Evolutionary conservation across 2,888 invertebrate genomes (phyloP).

Genomic region (Epinotia nisella): DNA sequence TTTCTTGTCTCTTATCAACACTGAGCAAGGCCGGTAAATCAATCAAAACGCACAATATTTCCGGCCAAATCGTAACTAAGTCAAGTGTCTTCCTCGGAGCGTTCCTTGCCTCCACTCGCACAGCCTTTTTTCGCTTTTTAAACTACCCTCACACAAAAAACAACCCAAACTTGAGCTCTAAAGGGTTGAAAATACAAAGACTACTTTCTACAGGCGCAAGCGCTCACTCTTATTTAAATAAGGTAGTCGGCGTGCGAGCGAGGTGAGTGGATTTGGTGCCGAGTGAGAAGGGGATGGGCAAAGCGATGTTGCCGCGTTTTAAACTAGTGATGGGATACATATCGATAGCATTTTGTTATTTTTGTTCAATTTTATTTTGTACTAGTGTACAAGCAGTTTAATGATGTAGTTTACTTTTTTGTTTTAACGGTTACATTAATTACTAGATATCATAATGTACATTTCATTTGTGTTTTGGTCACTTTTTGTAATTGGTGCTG

Average conservation of each 20-base stretch:
- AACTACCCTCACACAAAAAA: conserved; percentile 48
- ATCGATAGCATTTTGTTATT: conserved; percentile 52
- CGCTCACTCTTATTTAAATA: conserved; percentile 82
- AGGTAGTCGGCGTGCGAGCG: conserved; percentile 77
- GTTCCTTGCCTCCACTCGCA: conserved; percentile 68
- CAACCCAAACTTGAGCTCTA: conserved; percentile 55
- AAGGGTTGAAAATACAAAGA: conserved; percentile 61
- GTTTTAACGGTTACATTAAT: too few relatives aligned
- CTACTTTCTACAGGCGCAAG: conserved; percentile 58
- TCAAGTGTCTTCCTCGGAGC: conserved; percentile 69
- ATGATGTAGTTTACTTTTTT: too few relatives aligned
- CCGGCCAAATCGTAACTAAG: conserved; percentile 74
- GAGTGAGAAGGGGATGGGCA: conserved; percentile 65
- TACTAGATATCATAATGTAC: too few relatives aligned
- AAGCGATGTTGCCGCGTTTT: conserved; percentile 76
- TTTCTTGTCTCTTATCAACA: background rate
- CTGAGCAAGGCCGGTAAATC: conserved; percentile 58
- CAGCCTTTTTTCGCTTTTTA: conserved; percentile 70
- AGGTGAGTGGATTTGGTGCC: conserved; percentile 63
- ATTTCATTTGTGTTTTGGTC: too few relatives aligned
- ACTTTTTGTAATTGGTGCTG: too few relatives aligned
- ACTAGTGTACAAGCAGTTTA: too few relatives aligned
- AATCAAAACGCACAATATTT: conserved; percentile 68
- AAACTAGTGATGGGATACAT: conserved; percentile 64
- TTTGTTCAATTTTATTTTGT: background rate